Base-by-base conservation (phyloP, 2,888 invertebrate genomes). In the Odontocerum albicorne region DNA sequence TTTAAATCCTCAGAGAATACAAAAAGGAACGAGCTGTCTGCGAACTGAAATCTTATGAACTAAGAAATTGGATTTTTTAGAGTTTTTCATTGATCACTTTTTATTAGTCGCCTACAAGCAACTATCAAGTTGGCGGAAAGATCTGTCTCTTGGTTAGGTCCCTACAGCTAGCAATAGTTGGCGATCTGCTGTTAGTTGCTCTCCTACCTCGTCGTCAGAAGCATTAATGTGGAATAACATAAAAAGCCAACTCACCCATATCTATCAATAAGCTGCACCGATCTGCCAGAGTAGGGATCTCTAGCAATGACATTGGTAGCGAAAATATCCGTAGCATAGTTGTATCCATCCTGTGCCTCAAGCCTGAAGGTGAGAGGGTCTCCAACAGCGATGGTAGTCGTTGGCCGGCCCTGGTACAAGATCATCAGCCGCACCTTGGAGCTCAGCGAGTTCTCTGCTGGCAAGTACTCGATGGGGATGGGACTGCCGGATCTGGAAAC, bases 241-340 rank as follows among this genome's bases (percentile, higher is more conserved):
- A 13, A 46, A 16, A 6, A 7, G 7, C 4, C 13, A 15, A 68
- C 77, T 72, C 79, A 92, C 92, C 94, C 94, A 65, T 88, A 87
- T 73, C 92, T 79, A 72, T 94, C 94, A 61, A 94, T 94, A 0
- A 94, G 78, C 66, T 92, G 92, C 42, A 94, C 92, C 16, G 92
- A 91, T 68, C 93, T 77, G 55, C 93, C 93, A 0, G 93, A 90
- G 68, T 94, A 94, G 1, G 94, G 94, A 80, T 95, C 94, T 66
- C 93, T 82, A 1, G 94, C 94, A 8, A 94, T 88, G 1, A 95
- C 94, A 70, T 94, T 93, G 0, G 92, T 93, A 0, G 94, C 94
- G 67, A 95, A 95, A 62, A 95, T 93, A 65, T 95, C 94, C 0
- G 88, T 88, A 1, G 86, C 86, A 64, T 92, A 92, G 67, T 90